Evolutionary conservation across 2,888 invertebrate species (phyloP).

Genomic region (Therioaphis trifolii): DNA sequence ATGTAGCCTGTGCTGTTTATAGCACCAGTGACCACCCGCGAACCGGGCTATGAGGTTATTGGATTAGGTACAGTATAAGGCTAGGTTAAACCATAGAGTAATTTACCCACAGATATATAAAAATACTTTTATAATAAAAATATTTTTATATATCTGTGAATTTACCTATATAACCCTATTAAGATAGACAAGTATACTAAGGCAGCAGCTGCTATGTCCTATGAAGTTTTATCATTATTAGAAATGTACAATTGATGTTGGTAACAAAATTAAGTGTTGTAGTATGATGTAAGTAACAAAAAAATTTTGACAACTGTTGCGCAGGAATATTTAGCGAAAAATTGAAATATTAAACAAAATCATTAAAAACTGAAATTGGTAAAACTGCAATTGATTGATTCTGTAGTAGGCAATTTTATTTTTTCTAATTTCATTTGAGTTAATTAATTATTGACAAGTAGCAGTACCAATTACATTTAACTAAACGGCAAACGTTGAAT

Average conservation of each 20-base stretch:
- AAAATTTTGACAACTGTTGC: constrained; percentile 63
- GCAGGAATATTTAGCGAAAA: constrained; percentile 53
- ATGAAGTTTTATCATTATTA: no score
- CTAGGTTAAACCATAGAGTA: no score
- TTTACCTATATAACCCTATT: no score
- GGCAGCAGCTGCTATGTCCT: no score
- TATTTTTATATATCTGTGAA: no score
- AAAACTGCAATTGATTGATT: constrained; percentile 62
- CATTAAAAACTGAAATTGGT: constrained; percentile 60
- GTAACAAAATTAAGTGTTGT: neutral
- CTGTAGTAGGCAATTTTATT: constrained; percentile 28
- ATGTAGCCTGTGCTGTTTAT: no score
- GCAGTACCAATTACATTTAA: neutral
- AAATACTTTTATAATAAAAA: no score
- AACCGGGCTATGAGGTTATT: no score
- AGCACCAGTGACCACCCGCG: no score
- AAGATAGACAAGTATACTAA: no score
- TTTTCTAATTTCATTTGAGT: neutral
- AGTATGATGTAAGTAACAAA: constrained; percentile 16
- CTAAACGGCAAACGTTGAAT: neutral
- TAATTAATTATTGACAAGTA: constrained; percentile 34
- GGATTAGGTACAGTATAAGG: no score
- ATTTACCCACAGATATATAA: no score
- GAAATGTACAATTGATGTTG: constrained; percentile 12
- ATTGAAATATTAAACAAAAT: constrained; percentile 58